Evolutionary conservation across 2,113 vertebrate species (phyloP), one percentile per base, ranked within the genome.

Genomic region (Bufo bufo): DNA sequence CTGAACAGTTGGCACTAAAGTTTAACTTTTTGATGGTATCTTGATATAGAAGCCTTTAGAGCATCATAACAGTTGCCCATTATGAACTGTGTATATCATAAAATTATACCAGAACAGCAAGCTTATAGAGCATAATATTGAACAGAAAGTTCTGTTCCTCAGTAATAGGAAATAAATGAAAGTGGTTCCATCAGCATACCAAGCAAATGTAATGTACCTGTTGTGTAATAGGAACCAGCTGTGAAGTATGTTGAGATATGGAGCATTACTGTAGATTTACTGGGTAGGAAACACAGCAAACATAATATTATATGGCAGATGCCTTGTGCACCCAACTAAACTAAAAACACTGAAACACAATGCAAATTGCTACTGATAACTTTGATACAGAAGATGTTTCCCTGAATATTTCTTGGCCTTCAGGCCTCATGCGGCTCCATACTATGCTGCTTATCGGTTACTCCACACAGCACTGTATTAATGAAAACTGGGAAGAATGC

Each of bases 201-300:
- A 33, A 65, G 80, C 17, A 82, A 82, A 65, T 82, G 10, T 7
- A 82, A 82, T 19, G 43, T n/a, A 82, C 16, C 43, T 49, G 80
- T 59, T 63, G 33, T 45, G 79, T 82, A 59, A 59, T 59, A 58
- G 79, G 17, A 59, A 19, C 79, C 58, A 81, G 54, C 78, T 58
- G 58, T 63, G 58, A 45, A 63, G 11, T 49, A 45, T 49, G 19
- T 82, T 63, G 16, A 59, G 58, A 63, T 82, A 19, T 45, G 9
- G 79, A 47, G 58, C 7, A 19, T 45, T 45, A 82, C 47, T 33
- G 33, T 33, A 33, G 1, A 33, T 33, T 33, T 33, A 33, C 33
- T 33, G 33, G 33, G 33, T n/a, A 77, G 16, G 71, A 77, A 77
- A 5, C 14, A 50, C 19, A 52, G 74, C 8, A 77, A 20, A 77